These are phyloP conservation scores for Kuschelorhynchus macadamiae DNA, from an alignment of 2,888 invertebrate genomes.

Conservation along the genomic window DNA sequence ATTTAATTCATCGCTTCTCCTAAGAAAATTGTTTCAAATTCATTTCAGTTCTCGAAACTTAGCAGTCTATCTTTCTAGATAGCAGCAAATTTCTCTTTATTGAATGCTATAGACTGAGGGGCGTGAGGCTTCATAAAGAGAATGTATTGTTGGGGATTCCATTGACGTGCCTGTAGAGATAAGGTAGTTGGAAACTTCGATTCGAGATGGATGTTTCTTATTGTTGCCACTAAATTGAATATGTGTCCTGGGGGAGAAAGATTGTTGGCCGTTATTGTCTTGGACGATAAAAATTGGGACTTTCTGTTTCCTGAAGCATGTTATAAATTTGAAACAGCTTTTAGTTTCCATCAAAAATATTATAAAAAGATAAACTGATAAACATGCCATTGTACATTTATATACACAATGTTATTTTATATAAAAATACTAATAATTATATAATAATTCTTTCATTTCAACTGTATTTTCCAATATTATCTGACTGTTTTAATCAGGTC, in stretches of 20 bases:
- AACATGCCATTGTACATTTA: too few species aligned
- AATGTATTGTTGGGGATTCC: constrained; percentile 38
- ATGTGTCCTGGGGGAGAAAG: constrained; percentile 14
- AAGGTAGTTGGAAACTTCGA: constrained; percentile 35
- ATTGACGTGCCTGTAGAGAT: constrained; percentile 32
- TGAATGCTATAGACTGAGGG: constrained; percentile 28
- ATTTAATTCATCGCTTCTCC: not conserved
- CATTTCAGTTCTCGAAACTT: constrained; percentile 23
- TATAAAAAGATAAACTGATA: too few species aligned
- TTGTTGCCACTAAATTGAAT: constrained; percentile 41
- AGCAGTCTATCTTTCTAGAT: constrained; percentile 33
- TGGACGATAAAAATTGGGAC: constrained; percentile 1
- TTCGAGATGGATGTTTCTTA: constrained; percentile 32
- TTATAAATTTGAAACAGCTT: too few species aligned
- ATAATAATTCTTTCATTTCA: too few species aligned
- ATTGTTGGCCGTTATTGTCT: constrained; percentile 23
- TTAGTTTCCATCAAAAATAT: too few species aligned
- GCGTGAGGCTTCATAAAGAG: constrained; percentile 34
- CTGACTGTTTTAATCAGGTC: too few species aligned
- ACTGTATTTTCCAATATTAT: too few species aligned
- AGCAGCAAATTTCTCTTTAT: constrained; percentile 40
- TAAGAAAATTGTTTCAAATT: constrained; percentile 12
- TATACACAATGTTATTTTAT: too few species aligned
- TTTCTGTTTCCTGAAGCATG: too few species aligned
- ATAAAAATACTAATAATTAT: too few species aligned